Evolutionary conservation across 2,113 vertebrate genomes (phyloP), one percentile per base, ranked within the genome.

Genomic region (Xerus inauris): DNA sequence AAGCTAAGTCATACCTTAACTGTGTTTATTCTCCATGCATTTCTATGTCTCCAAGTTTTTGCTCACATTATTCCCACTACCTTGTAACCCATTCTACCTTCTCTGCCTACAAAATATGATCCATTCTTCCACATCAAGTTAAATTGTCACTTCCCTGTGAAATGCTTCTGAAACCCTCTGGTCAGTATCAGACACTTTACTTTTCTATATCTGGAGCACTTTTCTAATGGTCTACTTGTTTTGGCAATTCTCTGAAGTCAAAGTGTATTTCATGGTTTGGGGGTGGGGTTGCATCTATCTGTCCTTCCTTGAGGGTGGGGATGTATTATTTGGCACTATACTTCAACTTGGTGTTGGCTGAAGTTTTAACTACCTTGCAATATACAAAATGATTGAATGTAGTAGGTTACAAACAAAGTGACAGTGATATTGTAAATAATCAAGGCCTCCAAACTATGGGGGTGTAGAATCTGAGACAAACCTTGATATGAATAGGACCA

Each of bases 61-160:
- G 38, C 10, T 94, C 4, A 76, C 32, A 67, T 89, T 89, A 59
- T 84, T 89, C 30, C 9, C 64, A 72, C 38, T 75, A 3, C 47
- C 59, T 76, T 71, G 38, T 81, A 57, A 64, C 22, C 17, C 35
- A 47, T 89, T 95, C 17, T 91, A 14, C 24, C 32, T 79, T 88
- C 49, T 73, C 40, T 94, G 59, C 20, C 59, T 73, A 1, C 76
- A 91, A 91, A 88, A 89, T 81, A 47, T 28, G 19, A 94, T 67
- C 91, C 38, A 62, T 79, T 87, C 7, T 16, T 86, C 11, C 80
- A 80, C 28, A 35, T 47, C 67, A 96, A 35, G 35, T n/a, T 69
- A 89, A 89, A 91, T 83, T 72, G 40, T 93, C 40, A 77, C 14
- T 59, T 90, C 42, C 94, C 32, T 83, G 30, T 54, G 45, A 96